Base-by-base conservation (phyloP, 2,113 vertebrate species). In the Toxotes chatareus region DNA sequence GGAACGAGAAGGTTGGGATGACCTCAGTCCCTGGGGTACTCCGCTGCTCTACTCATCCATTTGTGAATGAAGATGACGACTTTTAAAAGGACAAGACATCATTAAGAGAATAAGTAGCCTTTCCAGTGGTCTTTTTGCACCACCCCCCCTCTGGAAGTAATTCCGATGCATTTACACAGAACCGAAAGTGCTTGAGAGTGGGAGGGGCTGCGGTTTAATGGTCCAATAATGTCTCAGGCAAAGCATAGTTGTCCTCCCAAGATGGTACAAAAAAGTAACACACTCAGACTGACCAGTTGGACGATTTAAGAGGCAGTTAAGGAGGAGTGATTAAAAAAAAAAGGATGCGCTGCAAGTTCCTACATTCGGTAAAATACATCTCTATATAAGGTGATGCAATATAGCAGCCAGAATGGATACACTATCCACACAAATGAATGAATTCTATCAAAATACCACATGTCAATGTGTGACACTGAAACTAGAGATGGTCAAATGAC, bases 11-110 rank as follows among this genome's bases (percentile, higher is more conserved):
- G 91, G 87, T 79, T 85, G 82, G 82, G 78, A 93, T 93, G 92
- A 95, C 91, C 93, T 94, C 93, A 87, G 91, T 94, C 93, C 91
- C 93, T 71, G 36, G 88, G 93, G 93, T 69, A 82, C 85, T 92
- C 90, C 91, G 74, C 86, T 84, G 89, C 84, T 59, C 67, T 88
- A 88, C 87, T 89, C 91, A 89, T 94, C 93, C 91, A 94, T 94
- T 94, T 94, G 92, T 89, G 92, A 94, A 94, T 82, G 91, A 94
- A 93, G 89, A 94, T 93, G 93, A 94, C 79, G 91, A 94, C 94
- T 95, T 95, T 92, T 92, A 94, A 94, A 95, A 95, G 94, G 93
- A 94, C 92, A 90, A 91, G 92, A 90, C 91, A 93, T 95, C 94
- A 95, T 95, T 95, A 95, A 90, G 87, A 93, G 93, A 93, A 94